Evolutionary conservation across 1,140 invertebrate species (phyloP), one percentile per base, ranked within the genome.

Genomic region (Cyclargus thomasi): DNA sequence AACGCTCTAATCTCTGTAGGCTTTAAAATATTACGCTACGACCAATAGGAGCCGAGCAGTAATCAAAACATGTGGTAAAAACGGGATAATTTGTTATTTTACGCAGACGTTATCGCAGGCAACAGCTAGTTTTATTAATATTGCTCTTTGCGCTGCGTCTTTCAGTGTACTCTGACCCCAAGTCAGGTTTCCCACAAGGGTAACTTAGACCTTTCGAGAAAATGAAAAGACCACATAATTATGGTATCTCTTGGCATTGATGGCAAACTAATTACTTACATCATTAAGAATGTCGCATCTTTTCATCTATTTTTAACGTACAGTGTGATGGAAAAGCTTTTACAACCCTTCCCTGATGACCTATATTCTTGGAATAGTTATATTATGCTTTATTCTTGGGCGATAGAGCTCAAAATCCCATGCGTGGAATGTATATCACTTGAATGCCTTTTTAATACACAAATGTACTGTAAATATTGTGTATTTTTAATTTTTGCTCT

Each of bases 401-500:
- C 0, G 2, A 47, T 47, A 47, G 8, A 47, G 14, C 0, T 47
- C 14, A 16, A 47, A 47, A 47, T 47, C 5, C 5, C 0, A 0
- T 47, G 39, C 8, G 14, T 16, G 10, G 39, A 47, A 47, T 47
- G 39, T 47, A 47, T 47, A 16, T 47, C 8, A 47, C 39, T 47
- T 47, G 39, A 47, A 47, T 47, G 10, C 39, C 39, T 47, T 47
- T 47, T 47, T 47, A 47, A 47, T 47, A 47, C 39, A 47, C 39
- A 47, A 47, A 47, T 47, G 39, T 47, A 47, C 39, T 47, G 39
- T 47, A 47, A 47, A 47, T 47, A 47, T 47, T 47, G 39, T 47
- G 39, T 47, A 47, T 47, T 47, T 47, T 47, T 47, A 47, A 47
- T 16, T 47, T 47, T 47, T 47, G 39, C 14, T 47, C 6, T 47